Conservation (phyloP, 2,113 vertebrate species). For the Oreotrochilus melanogaster region DNA sequence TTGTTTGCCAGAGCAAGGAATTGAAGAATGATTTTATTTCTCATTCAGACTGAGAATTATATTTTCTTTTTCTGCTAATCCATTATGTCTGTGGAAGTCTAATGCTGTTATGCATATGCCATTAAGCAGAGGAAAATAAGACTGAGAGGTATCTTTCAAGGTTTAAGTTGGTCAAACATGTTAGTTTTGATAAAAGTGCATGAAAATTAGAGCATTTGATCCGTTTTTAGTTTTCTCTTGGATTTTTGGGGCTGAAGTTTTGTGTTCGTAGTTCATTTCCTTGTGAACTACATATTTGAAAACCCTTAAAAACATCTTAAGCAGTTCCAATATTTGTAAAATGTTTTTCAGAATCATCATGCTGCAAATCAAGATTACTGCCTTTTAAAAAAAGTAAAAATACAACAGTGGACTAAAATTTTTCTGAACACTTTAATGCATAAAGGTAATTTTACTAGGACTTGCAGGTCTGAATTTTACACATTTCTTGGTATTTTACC, state of each 20-base stretch:
- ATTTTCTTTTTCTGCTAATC: background rate
- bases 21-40: background rate
- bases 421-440: background rate
- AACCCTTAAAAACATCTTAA: rapidly evolving
- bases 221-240: background rate
- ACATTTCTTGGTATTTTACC: background rate
- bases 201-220: background rate
- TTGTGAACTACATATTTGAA: background rate
- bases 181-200: background rate
- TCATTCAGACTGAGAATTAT: background rate
- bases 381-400: background rate
- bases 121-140: background rate
- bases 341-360: background rate
- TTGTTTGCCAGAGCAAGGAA: background rate
- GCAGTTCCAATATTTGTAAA: background rate
- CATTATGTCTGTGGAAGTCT: background rate
- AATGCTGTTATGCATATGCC: background rate
- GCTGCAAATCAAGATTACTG: background rate
- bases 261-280: background rate
- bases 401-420: background rate
- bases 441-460: background rate
- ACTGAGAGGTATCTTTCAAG: background rate
- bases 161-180: background rate
- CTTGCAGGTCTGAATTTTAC: background rate
- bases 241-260: background rate